Conservation (phyloP, 2,113 vertebrate species). For the Eurystomus gularis region DNA sequence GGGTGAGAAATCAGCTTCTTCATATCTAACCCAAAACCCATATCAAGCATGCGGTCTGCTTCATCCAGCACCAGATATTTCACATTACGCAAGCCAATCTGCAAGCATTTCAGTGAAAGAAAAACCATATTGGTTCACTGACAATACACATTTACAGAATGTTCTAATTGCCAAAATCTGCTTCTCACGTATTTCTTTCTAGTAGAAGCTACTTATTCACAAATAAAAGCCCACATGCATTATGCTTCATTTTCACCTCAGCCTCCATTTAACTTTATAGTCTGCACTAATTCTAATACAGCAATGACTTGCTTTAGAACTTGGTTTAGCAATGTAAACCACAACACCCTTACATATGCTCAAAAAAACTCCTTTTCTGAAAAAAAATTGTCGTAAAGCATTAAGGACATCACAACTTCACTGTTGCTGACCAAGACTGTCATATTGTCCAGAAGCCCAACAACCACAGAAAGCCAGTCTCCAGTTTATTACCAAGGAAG, state of each 20-base stretch:
- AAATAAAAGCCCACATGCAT: background rate
- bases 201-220: background rate
- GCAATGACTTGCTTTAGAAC: background rate
- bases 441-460: background rate
- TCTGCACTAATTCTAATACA: background rate
- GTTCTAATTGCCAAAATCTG: background rate
- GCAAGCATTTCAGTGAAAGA: background rate
- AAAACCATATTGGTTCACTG: background rate
- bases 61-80: conserved; percentile 92
- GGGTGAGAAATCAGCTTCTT: conserved; percentile 81
- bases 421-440: background rate
- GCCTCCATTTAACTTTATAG: background rate
- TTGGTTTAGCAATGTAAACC: background rate
- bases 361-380: background rate
- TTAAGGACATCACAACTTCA: background rate
- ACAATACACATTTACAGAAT: fast-evolving
- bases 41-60: conserved; percentile 95
- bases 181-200: background rate
- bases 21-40: conserved; percentile 93
- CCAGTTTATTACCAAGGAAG: background rate
- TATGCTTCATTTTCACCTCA: background rate
- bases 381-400: background rate
- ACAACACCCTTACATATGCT: fast-evolving
- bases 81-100: conserved; percentile 85
- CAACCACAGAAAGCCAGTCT: background rate